Evolutionary conservation across 2,797 vertebrate species (phyloP), one percentile per base, ranked within the genome.

Genomic region (Ptychadena robeensis): DNA sequence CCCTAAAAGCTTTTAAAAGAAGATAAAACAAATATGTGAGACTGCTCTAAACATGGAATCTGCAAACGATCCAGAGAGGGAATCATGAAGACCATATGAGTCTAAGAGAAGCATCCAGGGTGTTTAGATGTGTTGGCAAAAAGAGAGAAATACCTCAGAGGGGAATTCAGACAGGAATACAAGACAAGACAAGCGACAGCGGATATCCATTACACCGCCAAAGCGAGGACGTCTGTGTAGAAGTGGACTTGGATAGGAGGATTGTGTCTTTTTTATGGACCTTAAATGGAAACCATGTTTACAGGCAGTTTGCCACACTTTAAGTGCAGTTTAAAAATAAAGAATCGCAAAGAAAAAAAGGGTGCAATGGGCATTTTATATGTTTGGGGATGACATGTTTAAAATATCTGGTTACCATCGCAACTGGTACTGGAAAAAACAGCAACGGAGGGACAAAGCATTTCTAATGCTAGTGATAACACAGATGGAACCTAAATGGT

Each of bases 1-100:
- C 76, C 67, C 48, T 79, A 63, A 79, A 84, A 84, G 82, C 82
- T 79, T 84, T 79, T 80, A 80, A 84, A 84, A 35, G 59, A 69
- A 80, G 69, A 84, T 79, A 84, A 84, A 84, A 84, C 76, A 79
- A 84, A 84, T 84, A 79, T 69, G 63, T 44, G 63, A 79, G 82
- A 81, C 61, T 8, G 37, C 48, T 68, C 76, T 69, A 72, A 80
- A 84, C 70, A 84, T 79, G 76, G 70, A 79, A 61, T 74, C 70
- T 83, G 44, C 69, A 79, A 68, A 79, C 74, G 82, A 84, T 68
- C 68, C 82, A 67, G 76, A 73, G 65, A 48, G 69, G 22, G 63
- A 73, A 59, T 73, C 71, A 84, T 84, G 65, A 80, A 32, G 82
- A 84, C 67, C 82, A 84, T 84, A 71, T 83, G 82, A 83, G 59